Conservation (phyloP, 1,140 invertebrate genomes). For the Trigoniulus corallinus region DNA sequence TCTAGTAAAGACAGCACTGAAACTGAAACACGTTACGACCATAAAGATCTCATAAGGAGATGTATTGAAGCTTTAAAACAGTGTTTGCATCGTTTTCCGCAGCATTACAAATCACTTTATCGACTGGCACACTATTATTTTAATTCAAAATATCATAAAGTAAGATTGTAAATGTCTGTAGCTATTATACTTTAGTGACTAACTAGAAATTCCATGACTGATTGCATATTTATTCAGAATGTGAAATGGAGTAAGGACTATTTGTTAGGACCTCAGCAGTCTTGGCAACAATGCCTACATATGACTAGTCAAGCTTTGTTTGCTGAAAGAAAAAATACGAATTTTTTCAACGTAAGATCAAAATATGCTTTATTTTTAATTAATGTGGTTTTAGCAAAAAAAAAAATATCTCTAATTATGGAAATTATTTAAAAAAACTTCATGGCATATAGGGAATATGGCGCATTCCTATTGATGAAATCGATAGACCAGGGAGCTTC, state of each 20-base stretch:
- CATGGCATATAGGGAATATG: constrained; percentile 52
- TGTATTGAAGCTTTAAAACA: constrained; percentile 65
- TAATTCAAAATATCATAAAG: constrained; percentile 38
- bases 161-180: constrained; percentile 11
- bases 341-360: constrained; percentile 69
- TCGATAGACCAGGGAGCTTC: constrained; percentile 81
- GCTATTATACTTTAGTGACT: constrained; percentile 2
- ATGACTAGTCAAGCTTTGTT: constrained; percentile 46
- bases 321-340: constrained; percentile 57
- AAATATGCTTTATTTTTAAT: neutral
- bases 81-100: constrained; percentile 65
- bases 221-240: too few relatives aligned
- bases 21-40: constrained; percentile 18
- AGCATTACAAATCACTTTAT: constrained; percentile 86
- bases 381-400: neutral
- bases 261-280: constrained; percentile 19
- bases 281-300: constrained; percentile 17
- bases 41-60: neutral
- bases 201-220: too few relatives aligned
- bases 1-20: constrained; percentile 21
- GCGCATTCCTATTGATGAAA: constrained; percentile 74
- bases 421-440: too few relatives aligned
- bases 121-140: constrained; percentile 68
- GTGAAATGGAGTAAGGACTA: constrained; percentile 20
- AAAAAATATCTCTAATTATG: neutral